These are phyloP conservation scores for Zaprionus davidi DNA, from an alignment of 1,140 invertebrate species.

Conservation along the genomic window DNA sequence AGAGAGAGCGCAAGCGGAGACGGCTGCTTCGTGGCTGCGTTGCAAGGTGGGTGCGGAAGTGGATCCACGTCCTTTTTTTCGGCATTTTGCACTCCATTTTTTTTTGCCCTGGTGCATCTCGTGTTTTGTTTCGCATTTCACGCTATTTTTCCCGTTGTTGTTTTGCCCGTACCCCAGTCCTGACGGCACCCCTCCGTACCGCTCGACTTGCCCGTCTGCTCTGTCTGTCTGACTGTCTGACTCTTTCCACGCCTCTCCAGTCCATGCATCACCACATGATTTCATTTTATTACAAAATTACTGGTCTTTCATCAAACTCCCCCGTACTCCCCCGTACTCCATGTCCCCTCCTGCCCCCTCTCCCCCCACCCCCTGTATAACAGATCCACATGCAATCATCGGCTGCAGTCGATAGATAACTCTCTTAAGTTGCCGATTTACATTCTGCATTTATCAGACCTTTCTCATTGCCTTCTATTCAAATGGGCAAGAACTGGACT, in stretches of 20 bases:
- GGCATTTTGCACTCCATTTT: slow-evolving; percentile 46
- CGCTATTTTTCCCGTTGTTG: slow-evolving; percentile 26
- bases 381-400: background rate
- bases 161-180: slow-evolving; percentile 20
- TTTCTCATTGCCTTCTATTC: slow-evolving; percentile 19
- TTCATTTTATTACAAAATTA: slow-evolving; percentile 76
- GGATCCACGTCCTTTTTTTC: slow-evolving; percentile 44
- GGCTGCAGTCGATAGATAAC: slow-evolving; percentile 5
- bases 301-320: slow-evolving; percentile 54
- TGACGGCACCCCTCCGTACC: background rate
- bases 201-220: slow-evolving; percentile 1
- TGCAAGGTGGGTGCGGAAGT: too few relatives aligned
- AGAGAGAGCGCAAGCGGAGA: background rate
- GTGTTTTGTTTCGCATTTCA: slow-evolving; percentile 28
- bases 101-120: background rate
- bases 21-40: too few relatives aligned
- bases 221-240: slow-evolving; percentile 60
- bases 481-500: background rate
- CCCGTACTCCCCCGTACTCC: background rate
- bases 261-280: slow-evolving; percentile 61
- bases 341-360: too few relatives aligned
- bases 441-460: slow-evolving; percentile 36
- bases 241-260: slow-evolving; percentile 49
- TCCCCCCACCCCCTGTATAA: background rate
- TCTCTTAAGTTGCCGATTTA: slow-evolving; percentile 66